These are phyloP conservation scores for Oophaga pumilio DNA, from an alignment of 2,113 vertebrate genomes.

Conservation along the genomic window DNA sequence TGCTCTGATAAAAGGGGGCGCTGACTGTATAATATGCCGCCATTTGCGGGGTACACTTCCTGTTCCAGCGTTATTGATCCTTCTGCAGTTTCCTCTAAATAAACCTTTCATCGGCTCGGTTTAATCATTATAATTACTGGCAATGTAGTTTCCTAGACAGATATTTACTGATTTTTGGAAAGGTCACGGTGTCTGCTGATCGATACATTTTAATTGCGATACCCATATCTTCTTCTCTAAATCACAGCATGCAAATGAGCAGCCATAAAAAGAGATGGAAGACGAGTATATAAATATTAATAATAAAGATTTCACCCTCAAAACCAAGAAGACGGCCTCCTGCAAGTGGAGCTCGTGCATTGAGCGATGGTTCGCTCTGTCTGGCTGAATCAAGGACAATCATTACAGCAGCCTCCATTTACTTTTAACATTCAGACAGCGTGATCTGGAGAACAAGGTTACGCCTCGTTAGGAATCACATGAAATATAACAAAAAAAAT, in stretches of 20 bases:
- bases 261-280: conserved; percentile 12
- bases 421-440: not conserved
- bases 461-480: too few species aligned
- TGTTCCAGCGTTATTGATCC: not conserved
- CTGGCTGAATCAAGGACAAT: too few species aligned
- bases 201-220: conserved; percentile 48
- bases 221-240: conserved; percentile 31
- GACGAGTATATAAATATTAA: conserved; percentile 5
- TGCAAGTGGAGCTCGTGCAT: too few species aligned
- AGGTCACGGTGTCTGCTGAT: conserved; percentile 38
- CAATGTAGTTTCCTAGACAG: conserved; percentile 29
- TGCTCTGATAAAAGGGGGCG: not conserved
- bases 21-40: not conserved
- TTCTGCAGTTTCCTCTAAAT: conserved; percentile 6
- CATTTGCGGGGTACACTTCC: conserved; percentile 17
- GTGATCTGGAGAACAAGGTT: too few species aligned
- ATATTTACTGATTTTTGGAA: conserved; percentile 49
- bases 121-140: conserved; percentile 44
- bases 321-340: too few species aligned
- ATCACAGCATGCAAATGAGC: conserved; percentile 37
- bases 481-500: too few species aligned
- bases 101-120: conserved; percentile 23
- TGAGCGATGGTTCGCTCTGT: too few species aligned
- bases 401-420: too few species aligned
- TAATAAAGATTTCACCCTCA: not conserved